Conservation (phyloP, 2,797 vertebrate genomes). For the Okamejei kenojei region DNA sequence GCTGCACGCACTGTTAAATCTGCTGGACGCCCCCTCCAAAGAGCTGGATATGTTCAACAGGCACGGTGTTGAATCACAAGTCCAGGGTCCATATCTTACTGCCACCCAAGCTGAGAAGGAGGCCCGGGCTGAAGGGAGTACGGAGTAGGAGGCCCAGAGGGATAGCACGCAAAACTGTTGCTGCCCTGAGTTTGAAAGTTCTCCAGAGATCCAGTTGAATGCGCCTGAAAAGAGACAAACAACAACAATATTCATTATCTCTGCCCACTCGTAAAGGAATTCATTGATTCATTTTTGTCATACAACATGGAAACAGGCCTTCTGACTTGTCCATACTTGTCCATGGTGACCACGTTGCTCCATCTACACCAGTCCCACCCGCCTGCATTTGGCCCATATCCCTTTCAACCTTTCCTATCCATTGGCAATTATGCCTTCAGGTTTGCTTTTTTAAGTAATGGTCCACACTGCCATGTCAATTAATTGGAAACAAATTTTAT, state of each 20-base stretch:
- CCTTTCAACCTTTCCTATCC: too few relatives aligned
- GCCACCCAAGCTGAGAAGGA: slow-evolving; percentile 86
- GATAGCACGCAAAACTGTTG: slow-evolving; percentile 79
- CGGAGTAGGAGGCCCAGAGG: slow-evolving; percentile 74
- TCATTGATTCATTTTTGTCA: background rate
- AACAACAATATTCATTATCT: background rate
- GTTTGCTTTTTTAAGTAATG: background rate
- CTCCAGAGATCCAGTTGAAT: slow-evolving; percentile 78
- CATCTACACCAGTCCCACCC: too few relatives aligned
- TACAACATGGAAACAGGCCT: too few relatives aligned
- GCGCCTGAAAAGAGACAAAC: slow-evolving; percentile 63
- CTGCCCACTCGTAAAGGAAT: background rate
- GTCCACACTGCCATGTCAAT: background rate
- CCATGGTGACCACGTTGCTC: too few relatives aligned
- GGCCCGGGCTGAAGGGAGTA: slow-evolving; percentile 84
- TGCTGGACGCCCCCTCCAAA: background rate
- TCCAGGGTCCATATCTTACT: slow-evolving; percentile 54
- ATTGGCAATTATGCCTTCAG: too few relatives aligned
- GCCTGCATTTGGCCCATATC: too few relatives aligned
- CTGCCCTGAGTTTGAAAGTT: slow-evolving; percentile 78
- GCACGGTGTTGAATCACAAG: background rate
- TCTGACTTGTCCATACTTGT: too few relatives aligned
- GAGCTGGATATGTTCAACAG: background rate
- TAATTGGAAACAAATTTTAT: background rate
- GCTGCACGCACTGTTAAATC: background rate